Base-by-base conservation (phyloP, 1,140 invertebrate genomes). In the Neotoxoptera formosana region DNA sequence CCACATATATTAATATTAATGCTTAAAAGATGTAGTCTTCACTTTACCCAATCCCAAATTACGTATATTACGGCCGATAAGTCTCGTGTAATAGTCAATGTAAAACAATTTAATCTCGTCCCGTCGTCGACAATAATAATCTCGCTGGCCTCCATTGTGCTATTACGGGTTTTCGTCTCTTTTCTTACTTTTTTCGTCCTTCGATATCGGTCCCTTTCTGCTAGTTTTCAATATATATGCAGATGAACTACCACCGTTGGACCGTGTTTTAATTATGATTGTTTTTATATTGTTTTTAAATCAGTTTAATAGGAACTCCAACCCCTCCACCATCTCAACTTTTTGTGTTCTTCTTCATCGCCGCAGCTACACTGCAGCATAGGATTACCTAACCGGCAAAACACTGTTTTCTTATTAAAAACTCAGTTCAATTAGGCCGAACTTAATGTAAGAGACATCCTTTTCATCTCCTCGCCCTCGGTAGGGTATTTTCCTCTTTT, bases 361-460 rank as follows among this genome's bases (percentile, higher is more conserved):
- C 36, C 9, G 9, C 30, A 2, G 14, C 14, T n/a, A 48, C 51
- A 25, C 6, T 47, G 30, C 34, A 25, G 88, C 45, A 76, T 67
- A n/a, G 56, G 41, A 91, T 90, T 67, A 67, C 45, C 56, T 14
- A 30, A 30, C 21, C 9, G 41, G 30, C 20, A 41, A 67, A 60
- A 91, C 41, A 47, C 41, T 45, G 56, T 47, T 91, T 91, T 91
- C 56, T 91, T 91, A 91, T 91, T 91, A 91, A 91, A 91, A 91
- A 47, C 90, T 67, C 90, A 7, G 90, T 91, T 91, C 60, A 91
- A 91, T 91, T 91, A 91, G 90, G 25, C 90, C 30, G 60, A 67
- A 91, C 90, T 91, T 91, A 91, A 91, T 76, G 90, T 91, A 91
- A 47, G 30, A 45, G n/a, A 90, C 91, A 34, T 81, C 30, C 30